These are phyloP conservation scores for Tachypleus tridentatus DNA, from an alignment of 1,140 invertebrate genomes.

Conservation along the genomic window DNA sequence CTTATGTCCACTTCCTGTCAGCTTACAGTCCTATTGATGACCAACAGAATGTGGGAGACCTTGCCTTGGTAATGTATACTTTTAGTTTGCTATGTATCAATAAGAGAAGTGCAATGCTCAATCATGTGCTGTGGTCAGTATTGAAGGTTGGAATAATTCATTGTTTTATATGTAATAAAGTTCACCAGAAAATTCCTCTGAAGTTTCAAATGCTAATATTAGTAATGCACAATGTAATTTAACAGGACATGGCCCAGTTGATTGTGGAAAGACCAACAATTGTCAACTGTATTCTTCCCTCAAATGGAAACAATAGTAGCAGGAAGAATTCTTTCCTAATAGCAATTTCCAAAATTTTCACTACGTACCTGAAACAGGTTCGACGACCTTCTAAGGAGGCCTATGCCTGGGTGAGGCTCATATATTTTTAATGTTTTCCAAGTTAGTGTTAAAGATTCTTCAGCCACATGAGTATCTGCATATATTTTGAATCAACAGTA, in stretches of 20 bases:
- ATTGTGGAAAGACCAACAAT: conserved; percentile 87
- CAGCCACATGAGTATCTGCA: background rate
- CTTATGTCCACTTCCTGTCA: conserved; percentile 78
- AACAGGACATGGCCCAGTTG: conserved; percentile 70
- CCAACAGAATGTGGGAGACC: conserved; percentile 39
- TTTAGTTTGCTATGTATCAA: background rate
- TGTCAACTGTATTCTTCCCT: conserved; percentile 65
- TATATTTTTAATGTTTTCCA: conserved; percentile 7
- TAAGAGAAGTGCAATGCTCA: background rate
- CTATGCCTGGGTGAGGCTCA: conserved; percentile 30
- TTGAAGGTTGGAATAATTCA: no score
- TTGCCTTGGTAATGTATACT: conserved; percentile 33
- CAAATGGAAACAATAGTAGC: conserved; percentile 18
- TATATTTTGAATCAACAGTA: background rate
- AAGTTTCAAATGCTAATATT: no score
- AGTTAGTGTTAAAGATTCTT: background rate
- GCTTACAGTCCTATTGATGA: conserved; percentile 52
- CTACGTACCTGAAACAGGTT: conserved; percentile 52
- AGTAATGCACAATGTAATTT: conserved; percentile 18
- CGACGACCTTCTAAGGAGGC: conserved; percentile 47
- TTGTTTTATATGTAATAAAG: no score
- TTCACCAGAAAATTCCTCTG: no score
- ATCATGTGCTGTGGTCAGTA: no score
- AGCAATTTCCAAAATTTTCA: conserved; percentile 63
- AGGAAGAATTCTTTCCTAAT: conserved; percentile 41